phyloP scores from a whole-genome alignment of 1,140 invertebrate species.

The Artemia franciscana region DNA sequence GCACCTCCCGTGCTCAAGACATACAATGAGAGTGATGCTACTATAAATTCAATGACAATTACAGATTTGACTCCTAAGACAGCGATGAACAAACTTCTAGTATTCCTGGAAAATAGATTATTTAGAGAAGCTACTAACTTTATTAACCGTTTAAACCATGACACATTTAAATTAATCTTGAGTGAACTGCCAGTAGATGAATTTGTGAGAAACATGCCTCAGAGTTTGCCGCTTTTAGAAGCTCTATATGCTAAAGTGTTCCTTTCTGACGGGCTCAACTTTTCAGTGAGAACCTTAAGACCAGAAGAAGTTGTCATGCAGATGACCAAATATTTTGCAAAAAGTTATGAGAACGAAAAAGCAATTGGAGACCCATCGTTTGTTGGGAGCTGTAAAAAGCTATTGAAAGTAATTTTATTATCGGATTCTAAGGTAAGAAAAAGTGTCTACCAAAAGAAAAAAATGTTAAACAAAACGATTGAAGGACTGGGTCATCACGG shows the following conservation, averaged over 20 bases:
- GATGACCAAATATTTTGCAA: slow-evolving; percentile 49
- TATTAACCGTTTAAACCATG: slow-evolving; percentile 41
- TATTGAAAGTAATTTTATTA: slow-evolving; percentile 29
- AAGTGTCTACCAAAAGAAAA: slow-evolving; percentile 33
- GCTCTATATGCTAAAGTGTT: slow-evolving; percentile 50
- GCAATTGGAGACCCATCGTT: slow-evolving; percentile 18
- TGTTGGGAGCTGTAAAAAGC: slow-evolving; percentile 28
- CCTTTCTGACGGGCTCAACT: slow-evolving; percentile 20
- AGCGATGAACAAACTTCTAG: slow-evolving; percentile 31
- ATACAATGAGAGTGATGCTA: slow-evolving; percentile 16
- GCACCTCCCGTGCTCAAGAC: background rate
- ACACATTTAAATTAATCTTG: slow-evolving; percentile 32
- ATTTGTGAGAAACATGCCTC: slow-evolving; percentile 60
- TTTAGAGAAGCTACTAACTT: slow-evolving; percentile 53
- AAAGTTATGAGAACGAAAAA: slow-evolving; percentile 24
- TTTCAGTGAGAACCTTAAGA: slow-evolving; percentile 26
- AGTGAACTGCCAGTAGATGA: slow-evolving; percentile 57
- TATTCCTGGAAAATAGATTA: slow-evolving; percentile 49
- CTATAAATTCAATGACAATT: slow-evolving; percentile 26
- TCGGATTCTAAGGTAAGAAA: slow-evolving; percentile 30
- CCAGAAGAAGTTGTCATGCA: slow-evolving; percentile 54
- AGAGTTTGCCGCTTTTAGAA: slow-evolving; percentile 58
- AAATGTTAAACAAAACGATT: slow-evolving; percentile 53
- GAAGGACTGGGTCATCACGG: slow-evolving; percentile 69
- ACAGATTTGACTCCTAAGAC: slow-evolving; percentile 42